These are phyloP conservation scores for Pseudochirops corinnae DNA, from an alignment of 2,797 vertebrate species.

Conservation along the genomic window DNA sequence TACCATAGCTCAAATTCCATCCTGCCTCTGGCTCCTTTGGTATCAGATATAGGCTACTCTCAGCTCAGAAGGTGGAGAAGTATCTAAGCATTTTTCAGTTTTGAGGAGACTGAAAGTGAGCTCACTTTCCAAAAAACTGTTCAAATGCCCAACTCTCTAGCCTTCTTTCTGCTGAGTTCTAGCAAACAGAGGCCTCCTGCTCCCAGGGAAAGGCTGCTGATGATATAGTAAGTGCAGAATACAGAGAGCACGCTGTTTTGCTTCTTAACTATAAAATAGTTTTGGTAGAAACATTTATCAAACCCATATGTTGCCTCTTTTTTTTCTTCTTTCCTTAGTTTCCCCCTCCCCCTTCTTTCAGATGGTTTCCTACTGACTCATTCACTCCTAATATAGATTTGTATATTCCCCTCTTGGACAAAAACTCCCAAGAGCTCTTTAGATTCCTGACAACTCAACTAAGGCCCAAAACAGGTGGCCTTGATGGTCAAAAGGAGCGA, in stretches of 20 bases:
- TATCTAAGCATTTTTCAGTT: background rate
- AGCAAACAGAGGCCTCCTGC: background rate
- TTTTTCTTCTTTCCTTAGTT: background rate
- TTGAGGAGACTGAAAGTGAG: background rate
- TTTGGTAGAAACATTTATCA: conserved; percentile 45
- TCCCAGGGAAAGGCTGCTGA: background rate
- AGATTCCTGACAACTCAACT: conserved; percentile 41
- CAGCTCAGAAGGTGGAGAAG: background rate
- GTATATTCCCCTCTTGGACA: conserved; percentile 5
- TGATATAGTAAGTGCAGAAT: background rate
- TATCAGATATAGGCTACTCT: background rate
- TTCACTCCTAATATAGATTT: conserved; percentile 6
- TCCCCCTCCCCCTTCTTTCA: conserved; percentile 9
- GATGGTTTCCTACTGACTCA: conserved; percentile 62
- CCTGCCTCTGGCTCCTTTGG: background rate
- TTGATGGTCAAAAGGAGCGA: background rate
- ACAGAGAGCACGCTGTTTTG: conserved; percentile 4
- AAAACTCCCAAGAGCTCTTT: conserved; percentile 55
- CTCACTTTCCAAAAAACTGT: background rate
- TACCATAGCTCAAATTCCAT: background rate
- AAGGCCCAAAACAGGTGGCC: background rate
- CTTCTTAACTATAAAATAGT: conserved; percentile 62
- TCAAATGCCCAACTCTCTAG: background rate
- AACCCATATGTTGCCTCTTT: conserved; percentile 31
- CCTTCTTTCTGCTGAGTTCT: background rate